phyloP scores from a whole-genome alignment of 2,888 invertebrate species.

The Pseudanteris insignis region DNA sequence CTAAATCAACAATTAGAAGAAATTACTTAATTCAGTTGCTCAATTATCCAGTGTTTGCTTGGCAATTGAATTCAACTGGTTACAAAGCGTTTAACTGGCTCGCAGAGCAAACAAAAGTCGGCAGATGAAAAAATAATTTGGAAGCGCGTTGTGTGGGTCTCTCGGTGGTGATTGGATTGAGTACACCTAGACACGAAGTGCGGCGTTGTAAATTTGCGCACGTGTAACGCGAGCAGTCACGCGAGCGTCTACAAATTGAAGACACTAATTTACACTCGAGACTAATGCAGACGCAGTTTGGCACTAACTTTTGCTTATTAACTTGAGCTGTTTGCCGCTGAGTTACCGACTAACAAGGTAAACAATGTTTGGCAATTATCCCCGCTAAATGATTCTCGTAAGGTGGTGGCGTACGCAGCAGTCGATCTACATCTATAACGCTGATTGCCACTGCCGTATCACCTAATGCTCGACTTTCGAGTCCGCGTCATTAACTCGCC shows the following conservation, averaged over 20 bases:
- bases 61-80: too few relatives aligned
- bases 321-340: conserved; percentile 59
- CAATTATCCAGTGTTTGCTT: too few relatives aligned
- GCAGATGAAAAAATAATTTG: background rate
- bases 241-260: conserved; percentile 63
- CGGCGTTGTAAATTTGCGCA: background rate
- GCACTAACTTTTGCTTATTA: conserved; percentile 57
- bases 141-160: background rate
- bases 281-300: conserved; percentile 42
- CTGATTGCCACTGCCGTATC: conserved; percentile 18
- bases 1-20: background rate
- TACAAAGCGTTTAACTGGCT: too few relatives aligned
- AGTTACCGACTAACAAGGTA: conserved; percentile 63
- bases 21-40: background rate
- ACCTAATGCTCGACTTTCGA: conserved; percentile 19
- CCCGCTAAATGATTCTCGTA: conserved; percentile 44
- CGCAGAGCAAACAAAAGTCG: background rate
- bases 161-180: conserved; percentile 9
- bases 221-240: conserved; percentile 48
- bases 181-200: conserved; percentile 2
- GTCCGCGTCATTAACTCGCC: conserved; percentile 24
- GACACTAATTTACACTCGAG: conserved; percentile 62
- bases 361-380: conserved; percentile 66
- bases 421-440: conserved; percentile 36
- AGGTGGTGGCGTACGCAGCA: conserved; percentile 19